A percentile compares a stretch with the other conserved stretches of the same genome.
Conservation (phyloP, 2,888 invertebrate genomes). For the Hydraecia micacea region DNA sequence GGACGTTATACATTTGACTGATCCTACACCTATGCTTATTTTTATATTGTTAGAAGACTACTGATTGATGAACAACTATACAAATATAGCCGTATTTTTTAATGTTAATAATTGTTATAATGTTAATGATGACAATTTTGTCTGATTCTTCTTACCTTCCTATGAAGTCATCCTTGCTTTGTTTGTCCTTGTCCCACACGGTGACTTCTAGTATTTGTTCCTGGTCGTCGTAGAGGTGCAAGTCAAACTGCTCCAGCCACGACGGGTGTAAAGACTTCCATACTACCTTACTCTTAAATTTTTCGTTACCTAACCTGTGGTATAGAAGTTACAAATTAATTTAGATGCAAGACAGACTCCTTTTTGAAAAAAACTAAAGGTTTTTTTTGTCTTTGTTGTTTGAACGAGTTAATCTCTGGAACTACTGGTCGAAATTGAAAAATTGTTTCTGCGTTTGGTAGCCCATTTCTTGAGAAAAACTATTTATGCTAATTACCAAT, state of each 20-base stretch:
- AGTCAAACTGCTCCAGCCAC: slow-evolving; percentile 99
- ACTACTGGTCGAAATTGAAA: too few relatives aligned
- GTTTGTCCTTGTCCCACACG: slow-evolving; percentile 96
- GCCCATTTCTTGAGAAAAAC: too few relatives aligned
- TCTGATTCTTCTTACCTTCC: slow-evolving; percentile 90
- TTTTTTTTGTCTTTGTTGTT: too few relatives aligned
- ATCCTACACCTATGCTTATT: background rate
- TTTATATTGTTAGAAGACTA: background rate
- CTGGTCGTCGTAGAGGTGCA: slow-evolving; percentile 98
- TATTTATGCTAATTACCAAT: too few relatives aligned
- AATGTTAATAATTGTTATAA: too few relatives aligned
- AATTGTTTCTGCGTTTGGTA: too few relatives aligned
- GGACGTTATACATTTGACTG: background rate
- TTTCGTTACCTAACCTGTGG: slow-evolving; percentile 97
- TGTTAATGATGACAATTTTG: background rate
- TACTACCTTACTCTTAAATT: slow-evolving; percentile 98
- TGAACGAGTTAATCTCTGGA: too few relatives aligned
- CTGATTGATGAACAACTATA: background rate
- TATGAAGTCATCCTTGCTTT: slow-evolving; percentile 96
- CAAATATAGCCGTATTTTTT: too few relatives aligned
- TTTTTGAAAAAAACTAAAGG: background rate
- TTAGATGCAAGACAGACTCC: background rate
- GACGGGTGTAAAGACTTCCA: slow-evolving; percentile 96
- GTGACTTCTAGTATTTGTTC: slow-evolving; percentile 97
- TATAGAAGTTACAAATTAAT: slow-evolving; percentile 19